Base-by-base conservation (phyloP, 2,113 vertebrate species). In the Pseudopipra pipra region DNA sequence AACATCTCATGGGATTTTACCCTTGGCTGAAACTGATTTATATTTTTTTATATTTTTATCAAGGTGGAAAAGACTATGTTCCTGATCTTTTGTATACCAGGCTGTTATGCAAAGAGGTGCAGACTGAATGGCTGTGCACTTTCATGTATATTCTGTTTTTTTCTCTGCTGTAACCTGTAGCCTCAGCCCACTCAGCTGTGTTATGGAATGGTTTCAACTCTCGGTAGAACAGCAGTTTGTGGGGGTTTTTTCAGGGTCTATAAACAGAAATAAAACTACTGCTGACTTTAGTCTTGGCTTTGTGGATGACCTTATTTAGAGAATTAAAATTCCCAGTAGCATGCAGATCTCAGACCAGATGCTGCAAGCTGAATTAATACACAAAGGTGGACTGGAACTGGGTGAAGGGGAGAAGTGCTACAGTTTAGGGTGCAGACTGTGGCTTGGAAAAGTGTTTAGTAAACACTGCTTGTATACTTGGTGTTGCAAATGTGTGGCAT, bases 251-350 rank as follows among this genome's bases (percentile, higher is more conserved):
- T 16, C n/a, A 44, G 16, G 31, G 11, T 28, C 51, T 90, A 7
- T 93, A 82, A 93, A 43, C 41, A 83, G 58, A 91, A 93, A 77
- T 73, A 85, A 92, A 94, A 49, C 44, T 88, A 11, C 37, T 66
- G 24, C 92, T 96, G 88, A 46, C n/a, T 91, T 79, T 43, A 79
- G 25, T 12, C 72, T 88, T 87, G 54, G 30, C 39, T 46, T 83
- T 90, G 28, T 91, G n/a, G 12, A 39, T 83, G 24, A n/a, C 44
- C 28, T 94, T 68, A 72, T 73, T 52, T 55, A 39, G 22, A 79
- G 49, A 85, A 70, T 66, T 15, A 46, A 65, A 93, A 85, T 83
- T 85, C 63, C 67, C 30, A 43, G 37, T 7, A 54, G 67, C 83
- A 79, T 46, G 71, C 54, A 76, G 33, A 63, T 75, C 41, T 85